Evolutionary conservation across 2,888 invertebrate genomes (phyloP).

Genomic region (Halictus quadricinctus): DNA sequence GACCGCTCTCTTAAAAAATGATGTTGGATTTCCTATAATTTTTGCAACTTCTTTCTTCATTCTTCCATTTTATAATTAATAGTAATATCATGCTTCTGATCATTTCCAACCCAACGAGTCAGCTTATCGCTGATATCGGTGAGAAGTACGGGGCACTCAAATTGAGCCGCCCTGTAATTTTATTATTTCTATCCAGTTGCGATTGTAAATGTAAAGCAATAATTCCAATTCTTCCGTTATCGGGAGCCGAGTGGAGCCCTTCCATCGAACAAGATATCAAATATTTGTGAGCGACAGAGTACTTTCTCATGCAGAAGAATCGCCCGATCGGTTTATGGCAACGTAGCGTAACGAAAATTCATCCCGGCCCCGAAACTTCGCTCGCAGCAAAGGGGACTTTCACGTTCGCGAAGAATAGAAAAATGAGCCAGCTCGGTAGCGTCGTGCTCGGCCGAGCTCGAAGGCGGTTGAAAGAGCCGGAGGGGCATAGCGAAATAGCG

Average conservation of each 20-base stretch:
- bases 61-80: too few species aligned
- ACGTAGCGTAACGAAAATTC: not conserved
- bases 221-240: not conserved
- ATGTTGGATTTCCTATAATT: too few species aligned
- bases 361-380: not conserved
- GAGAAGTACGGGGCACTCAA: not conserved
- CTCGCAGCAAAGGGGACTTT: not conserved
- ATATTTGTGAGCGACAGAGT: not conserved
- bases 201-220: not conserved
- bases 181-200: not conserved
- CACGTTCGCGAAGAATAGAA: not conserved
- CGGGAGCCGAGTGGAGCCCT: not conserved
- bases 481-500: constrained; percentile 3
- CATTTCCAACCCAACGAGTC: too few species aligned
- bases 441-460: not conserved
- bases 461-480: constrained; percentile 8
- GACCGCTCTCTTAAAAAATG: too few species aligned
- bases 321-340: not conserved
- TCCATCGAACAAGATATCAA: not conserved
- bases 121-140: not conserved
- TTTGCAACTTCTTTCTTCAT: too few species aligned
- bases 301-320: not conserved
- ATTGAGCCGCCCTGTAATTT: not conserved
- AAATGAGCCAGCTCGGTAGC: constrained; percentile 17
- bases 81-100: too few species aligned